Evolutionary conservation across 2,797 vertebrate genomes (phyloP).

Genomic region (Mormyrops attenuatus): DNA sequence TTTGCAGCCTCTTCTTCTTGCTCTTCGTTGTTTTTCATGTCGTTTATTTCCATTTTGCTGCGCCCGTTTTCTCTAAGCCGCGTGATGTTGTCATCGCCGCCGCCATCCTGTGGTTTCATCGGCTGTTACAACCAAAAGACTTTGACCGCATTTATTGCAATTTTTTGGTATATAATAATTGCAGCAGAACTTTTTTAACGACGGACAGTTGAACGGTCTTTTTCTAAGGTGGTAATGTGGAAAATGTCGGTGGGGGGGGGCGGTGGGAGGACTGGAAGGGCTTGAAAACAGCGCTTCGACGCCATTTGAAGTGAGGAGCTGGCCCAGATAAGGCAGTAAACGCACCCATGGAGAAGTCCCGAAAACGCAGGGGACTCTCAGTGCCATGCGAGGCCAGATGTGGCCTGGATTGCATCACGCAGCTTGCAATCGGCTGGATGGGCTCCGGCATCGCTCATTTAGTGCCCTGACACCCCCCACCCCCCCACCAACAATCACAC

Average conservation of each 20-base stretch:
- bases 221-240: background rate
- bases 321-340: background rate
- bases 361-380: background rate
- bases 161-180: conserved; percentile 1
- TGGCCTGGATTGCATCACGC: conserved; percentile 3
- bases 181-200: background rate
- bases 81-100: background rate
- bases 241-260: background rate
- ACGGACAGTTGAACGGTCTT: background rate
- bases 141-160: background rate
- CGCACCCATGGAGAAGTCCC: background rate
- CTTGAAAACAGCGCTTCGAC: background rate
- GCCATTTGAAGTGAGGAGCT: background rate
- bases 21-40: background rate
- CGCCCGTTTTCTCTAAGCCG: background rate
- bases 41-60: background rate
- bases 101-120: background rate
- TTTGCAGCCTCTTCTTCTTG: background rate
- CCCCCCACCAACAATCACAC: background rate
- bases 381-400: background rate
- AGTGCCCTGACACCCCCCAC: background rate
- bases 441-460: background rate
- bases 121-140: background rate
- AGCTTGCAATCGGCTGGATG: background rate
- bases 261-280: background rate